Evolutionary conservation across 1,140 invertebrate species (phyloP).

Genomic region (Tribolium castaneum): DNA sequence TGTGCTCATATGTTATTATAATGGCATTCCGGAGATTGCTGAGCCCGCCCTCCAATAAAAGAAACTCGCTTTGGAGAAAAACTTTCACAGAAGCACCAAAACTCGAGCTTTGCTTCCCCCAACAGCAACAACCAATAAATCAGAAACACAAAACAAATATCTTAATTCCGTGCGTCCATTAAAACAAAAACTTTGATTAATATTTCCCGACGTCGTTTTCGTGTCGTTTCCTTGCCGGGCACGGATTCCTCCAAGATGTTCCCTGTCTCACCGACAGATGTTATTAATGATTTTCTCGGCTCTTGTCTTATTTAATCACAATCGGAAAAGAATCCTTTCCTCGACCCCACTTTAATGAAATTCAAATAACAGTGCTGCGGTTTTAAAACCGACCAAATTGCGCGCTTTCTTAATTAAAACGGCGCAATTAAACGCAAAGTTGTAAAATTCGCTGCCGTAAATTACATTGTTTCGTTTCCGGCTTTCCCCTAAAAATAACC

Average conservation of each 20-base stretch:
- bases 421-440: slow-evolving; percentile 28
- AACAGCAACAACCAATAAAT: slow-evolving; percentile 39
- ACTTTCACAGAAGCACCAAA: background rate
- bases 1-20: slow-evolving; percentile 35
- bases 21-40: slow-evolving; percentile 21
- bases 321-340: background rate
- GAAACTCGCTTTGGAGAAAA: slow-evolving; percentile 9
- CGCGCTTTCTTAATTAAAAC: slow-evolving; percentile 42
- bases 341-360: slow-evolving; percentile 17
- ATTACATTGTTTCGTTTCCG: slow-evolving; percentile 12
- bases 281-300: slow-evolving; percentile 46
- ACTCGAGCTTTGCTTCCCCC: background rate
- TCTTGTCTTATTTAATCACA: slow-evolving; percentile 12
- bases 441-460: slow-evolving; percentile 19
- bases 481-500: slow-evolving; percentile 8
- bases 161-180: slow-evolving; percentile 49
- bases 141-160: slow-evolving; percentile 47
- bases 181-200: slow-evolving; percentile 52
- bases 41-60: slow-evolving; percentile 7
- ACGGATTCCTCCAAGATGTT: slow-evolving; percentile 44
- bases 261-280: slow-evolving; percentile 45
- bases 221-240: slow-evolving; percentile 45
- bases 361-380: slow-evolving; percentile 17
- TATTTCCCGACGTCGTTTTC: slow-evolving; percentile 43
- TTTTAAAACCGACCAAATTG: slow-evolving; percentile 20